Conservation (phyloP, 2,113 vertebrate species). For the Oncorhynchus nerka region DNA sequence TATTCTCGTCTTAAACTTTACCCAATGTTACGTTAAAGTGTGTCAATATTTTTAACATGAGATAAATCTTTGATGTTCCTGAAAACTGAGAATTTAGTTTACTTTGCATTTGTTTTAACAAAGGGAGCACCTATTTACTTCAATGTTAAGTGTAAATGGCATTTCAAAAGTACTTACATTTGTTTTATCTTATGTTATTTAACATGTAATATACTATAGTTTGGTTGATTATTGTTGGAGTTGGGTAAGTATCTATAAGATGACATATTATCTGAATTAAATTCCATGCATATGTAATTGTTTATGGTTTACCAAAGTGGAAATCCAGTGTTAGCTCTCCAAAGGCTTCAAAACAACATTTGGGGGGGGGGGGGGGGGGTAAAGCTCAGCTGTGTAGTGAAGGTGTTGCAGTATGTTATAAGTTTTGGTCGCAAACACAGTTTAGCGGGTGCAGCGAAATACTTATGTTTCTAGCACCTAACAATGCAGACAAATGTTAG, state of each 20-base stretch:
- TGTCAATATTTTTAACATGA: neutral
- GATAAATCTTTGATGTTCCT: neutral
- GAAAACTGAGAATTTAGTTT: constrained; percentile 3
- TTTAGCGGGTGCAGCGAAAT: no score
- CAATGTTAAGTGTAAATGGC: neutral
- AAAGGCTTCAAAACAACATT: neutral
- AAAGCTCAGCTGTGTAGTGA: no score
- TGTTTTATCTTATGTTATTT: no score
- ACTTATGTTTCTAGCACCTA: no score
- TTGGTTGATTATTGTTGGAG: neutral
- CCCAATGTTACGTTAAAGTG: constrained; percentile 22
- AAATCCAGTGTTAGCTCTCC: constrained; percentile 11
- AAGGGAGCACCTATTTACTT: constrained; percentile 24
- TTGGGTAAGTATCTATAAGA: no score
- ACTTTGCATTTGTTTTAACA: constrained; percentile 49
- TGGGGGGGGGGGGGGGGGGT: neutral
- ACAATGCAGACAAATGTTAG: no score
- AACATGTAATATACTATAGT: neutral
- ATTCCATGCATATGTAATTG: no score
- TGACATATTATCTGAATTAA: no score
- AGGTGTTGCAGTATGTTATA: neutral
- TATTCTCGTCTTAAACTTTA: neutral
- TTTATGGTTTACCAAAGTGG: constrained; percentile 14
- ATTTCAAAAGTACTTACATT: neutral
- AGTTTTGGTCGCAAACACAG: no score